Percentiles rank a stretch among this genome's conserved stretches.
phyloP scores from a whole-genome alignment of 2,888 invertebrate genomes.

The Drosophila borealis region DNA sequence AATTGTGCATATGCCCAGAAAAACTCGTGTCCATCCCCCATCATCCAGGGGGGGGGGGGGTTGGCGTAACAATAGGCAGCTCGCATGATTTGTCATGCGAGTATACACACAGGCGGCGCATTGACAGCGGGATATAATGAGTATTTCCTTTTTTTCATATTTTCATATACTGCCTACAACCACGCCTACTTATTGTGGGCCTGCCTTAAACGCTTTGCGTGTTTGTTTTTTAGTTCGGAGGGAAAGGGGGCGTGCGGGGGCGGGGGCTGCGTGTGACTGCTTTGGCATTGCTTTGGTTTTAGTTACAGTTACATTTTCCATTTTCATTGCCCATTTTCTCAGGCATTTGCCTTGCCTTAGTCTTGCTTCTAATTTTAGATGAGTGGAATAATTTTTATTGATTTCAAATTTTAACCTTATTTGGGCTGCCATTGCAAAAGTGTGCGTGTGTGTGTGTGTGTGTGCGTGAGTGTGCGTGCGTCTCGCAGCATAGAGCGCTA shows the following conservation, averaged over 20 bases:
- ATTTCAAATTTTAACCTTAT: constrained; percentile 83
- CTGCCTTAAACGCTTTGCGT: constrained; percentile 27
- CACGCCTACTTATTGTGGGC: constrained; percentile 8
- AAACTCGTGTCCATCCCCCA: background rate
- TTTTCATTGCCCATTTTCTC: constrained; percentile 41
- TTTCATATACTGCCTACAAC: constrained; percentile 15
- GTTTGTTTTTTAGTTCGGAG: constrained; percentile 31
- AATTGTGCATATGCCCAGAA: constrained; percentile 12
- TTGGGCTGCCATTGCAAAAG: constrained; percentile 35
- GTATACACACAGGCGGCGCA: constrained; percentile 35
- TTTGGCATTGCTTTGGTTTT: constrained; percentile 39
- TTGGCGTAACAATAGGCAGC: constrained; percentile 16
- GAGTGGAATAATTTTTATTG: constrained; percentile 83
- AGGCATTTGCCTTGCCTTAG: constrained; percentile 38
- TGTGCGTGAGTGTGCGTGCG: constrained; percentile 17
- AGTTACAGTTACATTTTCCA: constrained; percentile 33
- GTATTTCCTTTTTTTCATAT: constrained; percentile 13
- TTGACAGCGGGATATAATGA: constrained; percentile 29
- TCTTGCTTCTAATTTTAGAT: constrained; percentile 83
- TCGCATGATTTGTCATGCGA: constrained; percentile 73
- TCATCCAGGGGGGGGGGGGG: too few relatives aligned
- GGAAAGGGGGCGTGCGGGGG: background rate
- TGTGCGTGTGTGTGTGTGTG: constrained; percentile 1
- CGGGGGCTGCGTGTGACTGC: background rate
- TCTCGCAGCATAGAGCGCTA: constrained; percentile 32